Base-by-base conservation (phyloP, 1,140 invertebrate genomes). In the Trachelipus rathkii region DNA sequence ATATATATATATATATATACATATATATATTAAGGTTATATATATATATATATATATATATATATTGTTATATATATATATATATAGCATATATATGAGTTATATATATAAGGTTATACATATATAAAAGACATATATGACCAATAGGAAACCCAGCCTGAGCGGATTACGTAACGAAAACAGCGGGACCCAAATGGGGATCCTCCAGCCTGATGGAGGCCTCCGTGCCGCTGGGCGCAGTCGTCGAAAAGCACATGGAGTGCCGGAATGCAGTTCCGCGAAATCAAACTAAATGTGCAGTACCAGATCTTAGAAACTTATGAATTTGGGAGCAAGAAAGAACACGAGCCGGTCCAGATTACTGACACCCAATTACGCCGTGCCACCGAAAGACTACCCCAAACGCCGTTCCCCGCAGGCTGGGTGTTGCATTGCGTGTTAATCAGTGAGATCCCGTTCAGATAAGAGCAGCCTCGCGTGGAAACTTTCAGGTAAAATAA, bases 121-220 rank as follows among this genome's bases (percentile, higher is more conserved):
- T n/a, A n/a, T n/a, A n/a, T n/a, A n/a, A n/a, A n/a, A n/a, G n/a
- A n/a, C n/a, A n/a, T n/a, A n/a, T n/a, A n/a, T n/a, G n/a, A n/a
- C 50, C 3, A 83, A 85, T 79, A 86, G 94, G 83, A 93, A 96
- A 85, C 97, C 97, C 77, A 94, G 93, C 89, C 97, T 9, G 90
- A 92, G 92, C 93, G 0, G 96, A 99, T 84, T 99, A 95, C 93
- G n/a, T n/a, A 95, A 97, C 86, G 95, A 95, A 82, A 93, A 97
- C 84, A 93, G 95, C 83, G 94, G 71, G 93, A 95, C 84, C 89
- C 96, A 9, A 90, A 91, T 81, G 96, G 94, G 94, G 89, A 88
- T 8, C 90, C 93, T 76, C 94, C 94, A 0, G 85, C 88, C 88
- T 33, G 94, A 96, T 83, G 94, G 94, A 33, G 94, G 94, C 60